Conservation (phyloP, 2,888 invertebrate species). For the Papilio gigon region DNA sequence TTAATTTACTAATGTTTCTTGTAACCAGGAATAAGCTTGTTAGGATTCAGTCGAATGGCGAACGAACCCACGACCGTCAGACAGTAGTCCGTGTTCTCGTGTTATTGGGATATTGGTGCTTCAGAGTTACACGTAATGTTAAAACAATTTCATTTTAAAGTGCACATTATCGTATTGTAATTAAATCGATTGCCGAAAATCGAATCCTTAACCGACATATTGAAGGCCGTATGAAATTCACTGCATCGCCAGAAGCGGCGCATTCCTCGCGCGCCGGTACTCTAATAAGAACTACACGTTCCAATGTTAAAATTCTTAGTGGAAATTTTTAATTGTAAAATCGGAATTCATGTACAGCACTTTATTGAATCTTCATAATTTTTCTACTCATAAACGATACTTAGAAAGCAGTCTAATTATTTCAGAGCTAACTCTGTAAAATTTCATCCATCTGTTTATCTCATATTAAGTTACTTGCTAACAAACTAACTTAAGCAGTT, state of each 20-base stretch:
- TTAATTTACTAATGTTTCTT: no score
- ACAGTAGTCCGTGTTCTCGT: no score
- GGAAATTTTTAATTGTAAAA: slow-evolving; percentile 5
- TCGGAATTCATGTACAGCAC: background rate
- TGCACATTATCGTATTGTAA: slow-evolving; percentile 21
- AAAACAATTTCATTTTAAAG: slow-evolving; percentile 32
- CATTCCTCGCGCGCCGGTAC: slow-evolving; percentile 14
- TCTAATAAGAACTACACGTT: slow-evolving; percentile 30
- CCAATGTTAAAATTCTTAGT: slow-evolving; percentile 28
- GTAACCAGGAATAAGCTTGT: no score
- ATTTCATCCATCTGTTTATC: no score
- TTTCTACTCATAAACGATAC: no score
- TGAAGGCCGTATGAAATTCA: slow-evolving; percentile 45
- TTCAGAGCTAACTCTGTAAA: no score
- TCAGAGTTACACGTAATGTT: slow-evolving; percentile 14
- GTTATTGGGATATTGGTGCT: no score
- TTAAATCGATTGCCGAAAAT: slow-evolving; percentile 38
- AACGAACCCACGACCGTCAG: no score
- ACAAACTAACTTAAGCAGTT: no score
- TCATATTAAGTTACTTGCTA: no score
- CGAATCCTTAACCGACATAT: slow-evolving; percentile 41
- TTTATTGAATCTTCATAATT: background rate
- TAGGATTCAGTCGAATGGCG: no score
- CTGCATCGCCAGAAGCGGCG: slow-evolving; percentile 28
- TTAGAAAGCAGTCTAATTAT: no score